Evolutionary conservation across 2,888 invertebrate species (phyloP), one percentile per base, ranked within the genome.

Genomic region (Platycheirus albimanus): DNA sequence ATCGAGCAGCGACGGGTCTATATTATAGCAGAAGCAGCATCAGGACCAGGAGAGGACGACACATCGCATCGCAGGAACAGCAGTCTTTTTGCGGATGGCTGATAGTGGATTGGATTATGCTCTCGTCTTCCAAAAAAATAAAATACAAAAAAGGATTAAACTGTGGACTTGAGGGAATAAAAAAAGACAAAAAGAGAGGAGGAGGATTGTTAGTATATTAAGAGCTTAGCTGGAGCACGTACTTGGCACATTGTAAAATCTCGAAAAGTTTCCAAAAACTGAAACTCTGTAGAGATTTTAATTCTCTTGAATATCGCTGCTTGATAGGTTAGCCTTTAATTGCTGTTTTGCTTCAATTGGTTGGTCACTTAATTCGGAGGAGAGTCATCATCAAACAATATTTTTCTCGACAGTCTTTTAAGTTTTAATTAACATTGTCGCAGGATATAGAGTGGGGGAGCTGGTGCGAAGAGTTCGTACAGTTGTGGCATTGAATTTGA

Each of bases 231-330:
- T 61, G 17, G 43, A 56, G 61, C 81, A 83, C 77, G 77, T 83
- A 83, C 61, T 77, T 77, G 63, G 77, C 81, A 83, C 77, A 77
- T 72, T 83, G 63, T 83, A 67, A 81, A 81, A 77, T 67, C 66
- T 67, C 71, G 24, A 72, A 77, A 77, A 52, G 58, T 58, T 66
- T 52, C 20, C 30, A 64, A 47, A n/a, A 58, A 8, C 43, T 8
- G 11, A 30, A 61, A 45, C 30, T 45, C 43, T 2, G 30, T 38
- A 30, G 61, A 61, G 45, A 61, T 61, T 61, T 61, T 61, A 43
- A 61, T 61, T 30, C 45, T 30, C 61, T 45, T 45, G 61, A 61
- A 20, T 15, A 45, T 61, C n/a, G 28, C 61, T 61, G 28, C 61
- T 61, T 45, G 17, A 72, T 67, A 63, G 61, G 72, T 63, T 77